Evolutionary conservation across 1,140 invertebrate species (phyloP).

Genomic region (Drosophila jambulina): DNA sequence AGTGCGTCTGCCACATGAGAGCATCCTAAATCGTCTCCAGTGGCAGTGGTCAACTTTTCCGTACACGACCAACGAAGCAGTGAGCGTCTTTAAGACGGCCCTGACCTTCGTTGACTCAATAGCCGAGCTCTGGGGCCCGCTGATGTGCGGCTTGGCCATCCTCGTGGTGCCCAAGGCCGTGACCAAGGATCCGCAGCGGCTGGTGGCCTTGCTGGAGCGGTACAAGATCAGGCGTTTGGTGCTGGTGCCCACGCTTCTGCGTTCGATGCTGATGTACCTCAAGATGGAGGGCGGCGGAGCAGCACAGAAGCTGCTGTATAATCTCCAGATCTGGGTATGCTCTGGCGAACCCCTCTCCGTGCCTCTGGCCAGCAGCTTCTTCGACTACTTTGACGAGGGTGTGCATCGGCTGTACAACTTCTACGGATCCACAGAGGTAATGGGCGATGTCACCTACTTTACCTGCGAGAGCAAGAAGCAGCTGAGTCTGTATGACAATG

Average conservation of each 20-base stretch:
- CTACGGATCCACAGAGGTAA: slow-evolving; percentile 95
- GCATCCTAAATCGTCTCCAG: slow-evolving; percentile 91
- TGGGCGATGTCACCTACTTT: slow-evolving; percentile 92
- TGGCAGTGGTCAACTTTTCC: slow-evolving; percentile 95
- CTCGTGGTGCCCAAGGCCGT: slow-evolving; percentile 90
- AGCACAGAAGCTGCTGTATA: slow-evolving; percentile 85
- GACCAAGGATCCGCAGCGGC: slow-evolving; percentile 91
- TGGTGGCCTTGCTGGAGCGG: slow-evolving; percentile 89
- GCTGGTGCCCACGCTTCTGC: slow-evolving; percentile 92
- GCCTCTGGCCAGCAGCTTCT: slow-evolving; percentile 90
- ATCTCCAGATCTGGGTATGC: slow-evolving; percentile 92
- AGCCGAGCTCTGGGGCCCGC: slow-evolving; percentile 93
- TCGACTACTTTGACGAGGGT: slow-evolving; percentile 88
- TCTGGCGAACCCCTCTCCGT: slow-evolving; percentile 91
- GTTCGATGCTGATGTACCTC: slow-evolving; percentile 91
- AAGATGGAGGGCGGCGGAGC: slow-evolving; percentile 85
- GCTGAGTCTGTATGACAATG: slow-evolving; percentile 88
- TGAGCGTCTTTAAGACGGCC: slow-evolving; percentile 94
- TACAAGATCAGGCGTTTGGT: slow-evolving; percentile 92
- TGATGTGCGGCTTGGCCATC: slow-evolving; percentile 89
- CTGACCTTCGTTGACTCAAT: slow-evolving; percentile 95
- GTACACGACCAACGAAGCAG: slow-evolving; percentile 88
- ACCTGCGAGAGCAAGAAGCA: slow-evolving; percentile 86
- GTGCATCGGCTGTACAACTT: slow-evolving; percentile 91
- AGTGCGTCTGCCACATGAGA: slow-evolving; percentile 92